Conservation (phyloP, 2,888 invertebrate species). For the Euproctis similis region DNA sequence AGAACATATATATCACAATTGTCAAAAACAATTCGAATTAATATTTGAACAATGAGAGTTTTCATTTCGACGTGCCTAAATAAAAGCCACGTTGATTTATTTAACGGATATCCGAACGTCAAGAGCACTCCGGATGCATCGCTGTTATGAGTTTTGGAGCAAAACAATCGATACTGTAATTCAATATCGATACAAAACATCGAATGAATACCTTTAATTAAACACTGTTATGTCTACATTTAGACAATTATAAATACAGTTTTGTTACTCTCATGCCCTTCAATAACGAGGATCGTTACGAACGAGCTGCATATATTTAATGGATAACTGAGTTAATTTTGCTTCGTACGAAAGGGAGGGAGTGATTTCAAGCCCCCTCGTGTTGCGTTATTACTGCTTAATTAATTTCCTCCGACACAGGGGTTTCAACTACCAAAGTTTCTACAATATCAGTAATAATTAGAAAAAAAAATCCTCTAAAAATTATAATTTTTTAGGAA, state of each 20-base stretch:
- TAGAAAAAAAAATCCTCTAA: too few species aligned
- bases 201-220: slow-evolving; percentile 41
- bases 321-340: slow-evolving; percentile 32
- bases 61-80: slow-evolving; percentile 34
- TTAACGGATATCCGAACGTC: slow-evolving; percentile 47
- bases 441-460: too few species aligned
- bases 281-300: slow-evolving; percentile 42
- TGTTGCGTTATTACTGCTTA: slow-evolving; percentile 8
- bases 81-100: slow-evolving; percentile 49
- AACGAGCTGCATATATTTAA: slow-evolving; percentile 46
- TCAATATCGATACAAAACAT: slow-evolving; percentile 49
- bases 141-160: slow-evolving; percentile 49
- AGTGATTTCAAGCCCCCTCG: slow-evolving; percentile 18
- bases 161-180: slow-evolving; percentile 45
- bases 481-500: too few species aligned
- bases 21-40: slow-evolving; percentile 11
- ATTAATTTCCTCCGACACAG: too few species aligned
- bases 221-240: slow-evolving; percentile 28
- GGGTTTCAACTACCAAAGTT: too few species aligned
- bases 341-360: slow-evolving; percentile 19
- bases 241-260: slow-evolving; percentile 26
- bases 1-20: slow-evolving; percentile 16
- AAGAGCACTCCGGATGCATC: slow-evolving; percentile 37
- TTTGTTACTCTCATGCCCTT: slow-evolving; percentile 30
- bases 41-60: slow-evolving; percentile 15